phyloP scores from a whole-genome alignment of 2,888 invertebrate genomes.

The Eupithecia insigniata region DNA sequence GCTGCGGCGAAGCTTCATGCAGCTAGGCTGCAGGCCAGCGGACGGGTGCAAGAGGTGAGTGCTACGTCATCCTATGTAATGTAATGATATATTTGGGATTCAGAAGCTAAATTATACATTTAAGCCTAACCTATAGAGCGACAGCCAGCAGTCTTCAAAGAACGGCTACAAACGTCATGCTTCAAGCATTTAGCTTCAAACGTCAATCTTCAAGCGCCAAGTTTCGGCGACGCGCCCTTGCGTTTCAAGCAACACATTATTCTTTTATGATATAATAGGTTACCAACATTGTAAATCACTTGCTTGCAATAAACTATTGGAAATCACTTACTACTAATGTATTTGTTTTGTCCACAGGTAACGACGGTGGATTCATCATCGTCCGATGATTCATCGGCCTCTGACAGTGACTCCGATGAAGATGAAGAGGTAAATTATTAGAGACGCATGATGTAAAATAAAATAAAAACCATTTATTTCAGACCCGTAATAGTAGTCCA shows the following conservation, averaged over 20 bases:
- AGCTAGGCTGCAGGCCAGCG: slow-evolving; percentile 33
- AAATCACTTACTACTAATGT: not conserved
- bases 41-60: slow-evolving; percentile 33
- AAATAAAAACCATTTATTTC: not conserved
- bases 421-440: slow-evolving; percentile 66
- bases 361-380: slow-evolving; percentile 82
- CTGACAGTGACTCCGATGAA: slow-evolving; percentile 73
- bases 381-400: slow-evolving; percentile 75
- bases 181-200: not conserved
- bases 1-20: slow-evolving; percentile 69
- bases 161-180: too few relatives aligned
- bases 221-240: too few relatives aligned
- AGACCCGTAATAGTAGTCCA: too few relatives aligned
- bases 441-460: too few relatives aligned
- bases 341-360: slow-evolving; percentile 56
- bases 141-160: too few relatives aligned
- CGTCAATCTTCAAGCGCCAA: not conserved
- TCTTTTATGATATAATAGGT: not conserved
- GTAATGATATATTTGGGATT: too few relatives aligned
- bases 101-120: too few relatives aligned
- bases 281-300: not conserved
- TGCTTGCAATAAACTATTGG: not conserved
- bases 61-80: not conserved
- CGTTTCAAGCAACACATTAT: not conserved
- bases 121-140: too few relatives aligned